Percentiles rank a stretch among this genome's conserved stretches.
These are phyloP conservation scores for Genyomyrus donnyi DNA, from an alignment of 2,113 vertebrate genomes.

Conservation along the genomic window DNA sequence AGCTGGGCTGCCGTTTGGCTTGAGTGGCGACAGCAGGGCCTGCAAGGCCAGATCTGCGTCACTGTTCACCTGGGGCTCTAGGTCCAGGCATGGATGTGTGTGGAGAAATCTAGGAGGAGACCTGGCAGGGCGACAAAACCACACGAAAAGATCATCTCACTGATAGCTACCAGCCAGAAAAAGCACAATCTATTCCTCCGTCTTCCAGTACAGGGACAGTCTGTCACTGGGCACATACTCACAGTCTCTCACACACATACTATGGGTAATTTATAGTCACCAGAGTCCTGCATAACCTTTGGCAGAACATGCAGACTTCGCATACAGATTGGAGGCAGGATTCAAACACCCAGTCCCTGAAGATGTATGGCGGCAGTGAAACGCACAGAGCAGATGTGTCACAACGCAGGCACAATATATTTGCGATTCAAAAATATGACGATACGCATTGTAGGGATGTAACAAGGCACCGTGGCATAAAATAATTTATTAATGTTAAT, in stretches of 20 bases:
- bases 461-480: no score
- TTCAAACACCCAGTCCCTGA: background rate
- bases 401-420: background rate
- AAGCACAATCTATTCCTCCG: background rate
- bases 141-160: background rate
- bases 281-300: background rate
- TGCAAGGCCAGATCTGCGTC: constrained; percentile 42
- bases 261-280: background rate
- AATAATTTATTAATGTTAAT: background rate
- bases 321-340: background rate
- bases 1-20: background rate
- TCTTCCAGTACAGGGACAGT: background rate
- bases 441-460: no score
- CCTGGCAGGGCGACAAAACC: constrained; percentile 28
- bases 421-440: background rate
- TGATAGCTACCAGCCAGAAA: background rate
- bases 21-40: constrained; percentile 24
- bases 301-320: background rate
- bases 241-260: background rate
- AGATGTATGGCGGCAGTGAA: background rate
- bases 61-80: constrained; percentile 38
- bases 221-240: background rate
- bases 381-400: background rate
- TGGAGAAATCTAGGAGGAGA: constrained; percentile 20
- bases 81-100: constrained; percentile 31